Evolutionary conservation across 2,797 vertebrate species (phyloP).

Genomic region (Todus mexicanus): DNA sequence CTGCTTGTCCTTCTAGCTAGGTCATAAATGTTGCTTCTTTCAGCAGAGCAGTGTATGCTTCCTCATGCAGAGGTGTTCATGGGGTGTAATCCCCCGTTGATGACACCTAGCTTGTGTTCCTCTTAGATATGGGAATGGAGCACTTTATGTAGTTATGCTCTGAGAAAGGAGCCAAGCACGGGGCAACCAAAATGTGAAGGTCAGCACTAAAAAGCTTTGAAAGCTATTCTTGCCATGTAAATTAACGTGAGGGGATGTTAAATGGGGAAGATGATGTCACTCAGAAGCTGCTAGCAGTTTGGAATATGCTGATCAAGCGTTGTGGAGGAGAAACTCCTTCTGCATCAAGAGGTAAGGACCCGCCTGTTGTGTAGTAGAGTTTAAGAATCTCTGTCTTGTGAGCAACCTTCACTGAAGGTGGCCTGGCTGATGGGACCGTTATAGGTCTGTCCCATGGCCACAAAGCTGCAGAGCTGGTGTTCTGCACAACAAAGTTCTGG

Average conservation of each 20-base stretch:
- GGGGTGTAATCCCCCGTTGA: background rate
- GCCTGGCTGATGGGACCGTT: background rate
- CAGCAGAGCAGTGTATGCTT: background rate
- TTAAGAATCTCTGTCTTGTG: background rate
- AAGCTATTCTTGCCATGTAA: background rate
- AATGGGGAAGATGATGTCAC: background rate
- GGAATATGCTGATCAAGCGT: background rate
- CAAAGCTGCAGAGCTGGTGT: background rate
- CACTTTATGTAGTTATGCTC: background rate
- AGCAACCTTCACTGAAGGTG: accelerated
- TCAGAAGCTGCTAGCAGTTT: background rate
- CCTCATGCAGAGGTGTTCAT: background rate
- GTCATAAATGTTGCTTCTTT: background rate
- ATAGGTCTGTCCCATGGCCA: background rate
- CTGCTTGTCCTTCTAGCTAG: background rate
- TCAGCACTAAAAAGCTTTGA: background rate
- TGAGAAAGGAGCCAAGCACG: background rate
- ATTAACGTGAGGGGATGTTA: background rate
- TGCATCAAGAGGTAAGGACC: background rate
- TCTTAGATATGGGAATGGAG: background rate
- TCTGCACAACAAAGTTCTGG: background rate
- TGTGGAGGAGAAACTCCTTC: background rate
- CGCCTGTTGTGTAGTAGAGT: background rate
- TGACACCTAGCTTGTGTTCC: background rate
- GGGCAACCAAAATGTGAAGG: background rate